phyloP scores from a whole-genome alignment of 2,888 invertebrate species.

The Drosophila longiperda region DNA sequence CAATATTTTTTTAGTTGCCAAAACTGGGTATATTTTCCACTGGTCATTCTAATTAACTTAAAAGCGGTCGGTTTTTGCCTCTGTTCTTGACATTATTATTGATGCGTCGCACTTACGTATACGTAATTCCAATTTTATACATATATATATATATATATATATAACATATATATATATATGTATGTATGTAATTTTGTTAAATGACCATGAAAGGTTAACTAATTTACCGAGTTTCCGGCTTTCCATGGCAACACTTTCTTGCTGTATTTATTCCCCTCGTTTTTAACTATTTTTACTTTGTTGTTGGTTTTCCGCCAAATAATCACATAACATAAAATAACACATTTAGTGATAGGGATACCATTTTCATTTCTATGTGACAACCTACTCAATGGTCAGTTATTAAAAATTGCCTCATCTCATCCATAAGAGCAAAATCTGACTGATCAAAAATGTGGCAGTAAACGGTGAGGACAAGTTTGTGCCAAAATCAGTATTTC shows the following conservation, averaged over 20 bases:
- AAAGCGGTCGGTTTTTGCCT: background rate
- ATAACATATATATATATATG: background rate
- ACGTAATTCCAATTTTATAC: constrained; percentile 39
- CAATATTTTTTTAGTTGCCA: background rate
- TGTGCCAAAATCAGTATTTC: background rate
- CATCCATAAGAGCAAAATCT: background rate
- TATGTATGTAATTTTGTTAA: background rate
- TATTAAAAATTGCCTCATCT: constrained; percentile 7
- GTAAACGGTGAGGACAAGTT: background rate
- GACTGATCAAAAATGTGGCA: background rate
- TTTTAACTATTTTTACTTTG: constrained; percentile 29
- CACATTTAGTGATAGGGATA: constrained; percentile 24
- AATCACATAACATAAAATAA: constrained; percentile 6
- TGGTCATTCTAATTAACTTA: background rate
- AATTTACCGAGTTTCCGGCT: constrained; percentile 16
- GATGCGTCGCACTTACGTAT: constrained; percentile 30
- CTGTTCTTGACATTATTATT: background rate
- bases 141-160: background rate
- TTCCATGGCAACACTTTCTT: constrained; percentile 37
- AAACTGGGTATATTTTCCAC: background rate
- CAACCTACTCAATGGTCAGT: background rate
- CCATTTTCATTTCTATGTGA: constrained; percentile 17
- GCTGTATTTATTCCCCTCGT: constrained; percentile 28
- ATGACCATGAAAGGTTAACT: constrained; percentile 58
- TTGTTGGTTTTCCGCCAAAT: constrained; percentile 29